phyloP scores from a whole-genome alignment of 2,113 vertebrate genomes.

The Xyrauchen texanus region DNA sequence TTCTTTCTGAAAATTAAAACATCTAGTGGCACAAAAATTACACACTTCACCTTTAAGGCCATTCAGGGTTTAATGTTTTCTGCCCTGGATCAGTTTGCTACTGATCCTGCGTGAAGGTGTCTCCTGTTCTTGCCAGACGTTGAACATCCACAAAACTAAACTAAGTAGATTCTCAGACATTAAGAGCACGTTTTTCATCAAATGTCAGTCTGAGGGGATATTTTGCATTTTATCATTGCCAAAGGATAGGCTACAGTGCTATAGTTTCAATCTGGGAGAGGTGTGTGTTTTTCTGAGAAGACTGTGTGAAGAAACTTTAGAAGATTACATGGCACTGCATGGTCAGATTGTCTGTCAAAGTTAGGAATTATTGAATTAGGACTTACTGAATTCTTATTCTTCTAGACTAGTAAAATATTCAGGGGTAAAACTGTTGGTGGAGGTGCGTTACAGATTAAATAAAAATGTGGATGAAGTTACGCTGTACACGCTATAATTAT shows the following conservation, averaged over 20 bases:
- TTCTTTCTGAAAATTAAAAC: no score
- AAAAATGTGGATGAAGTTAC: no score
- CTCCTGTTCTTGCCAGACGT: neutral
- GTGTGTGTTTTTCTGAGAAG: conserved; percentile 18
- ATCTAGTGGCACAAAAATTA: no score
- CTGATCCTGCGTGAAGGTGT: no score
- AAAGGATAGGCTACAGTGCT: neutral
- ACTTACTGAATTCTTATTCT: neutral
- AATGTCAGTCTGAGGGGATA: neutral
- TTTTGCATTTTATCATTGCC: neutral
- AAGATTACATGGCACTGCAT: neutral
- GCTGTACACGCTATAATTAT: no score
- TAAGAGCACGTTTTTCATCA: neutral
- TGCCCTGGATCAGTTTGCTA: no score
- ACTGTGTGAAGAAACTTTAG: neutral
- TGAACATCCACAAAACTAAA: neutral
- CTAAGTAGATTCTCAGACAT: neutral
- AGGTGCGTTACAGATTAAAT: no score
- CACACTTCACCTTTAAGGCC: no score
- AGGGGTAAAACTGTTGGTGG: neutral
- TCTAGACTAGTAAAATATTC: neutral
- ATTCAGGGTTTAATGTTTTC: no score
- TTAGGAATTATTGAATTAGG: neutral
- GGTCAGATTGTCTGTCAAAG: neutral
- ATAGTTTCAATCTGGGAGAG: conserved; percentile 1